Evolutionary conservation across 2,888 invertebrate genomes (phyloP).

Genomic region (Phengaris arion): DNA sequence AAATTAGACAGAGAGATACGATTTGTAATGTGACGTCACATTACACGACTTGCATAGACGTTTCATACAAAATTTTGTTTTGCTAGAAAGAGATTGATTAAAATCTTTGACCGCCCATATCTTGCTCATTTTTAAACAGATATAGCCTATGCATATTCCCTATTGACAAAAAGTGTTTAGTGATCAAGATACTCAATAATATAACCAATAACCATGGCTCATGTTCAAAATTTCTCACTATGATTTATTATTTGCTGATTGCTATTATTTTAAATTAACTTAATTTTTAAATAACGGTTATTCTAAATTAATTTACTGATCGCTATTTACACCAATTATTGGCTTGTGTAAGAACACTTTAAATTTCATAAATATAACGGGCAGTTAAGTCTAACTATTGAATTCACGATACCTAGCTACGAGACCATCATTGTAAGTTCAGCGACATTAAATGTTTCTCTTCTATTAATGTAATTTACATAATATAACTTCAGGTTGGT

Average conservation of each 20-base stretch:
- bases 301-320: no score
- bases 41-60: no score
- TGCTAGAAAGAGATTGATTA: no score
- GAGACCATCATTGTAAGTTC: background rate
- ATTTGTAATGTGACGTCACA: no score
- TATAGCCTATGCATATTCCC: no score
- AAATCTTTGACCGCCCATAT: no score
- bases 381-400: slow-evolving; percentile 10
- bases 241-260: no score
- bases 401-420: slow-evolving; percentile 9
- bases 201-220: background rate
- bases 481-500: background rate
- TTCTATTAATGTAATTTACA: background rate
- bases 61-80: no score
- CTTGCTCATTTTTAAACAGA: no score
- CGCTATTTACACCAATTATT: background rate
- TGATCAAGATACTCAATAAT: background rate
- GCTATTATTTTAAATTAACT: background rate
- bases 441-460: background rate
- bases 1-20: no score
- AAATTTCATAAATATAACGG: background rate
- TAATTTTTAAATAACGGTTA: no score
- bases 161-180: background rate
- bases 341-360: background rate
- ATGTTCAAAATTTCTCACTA: background rate